Conservation (phyloP, 2,113 vertebrate genomes). For the Pyrgilauda ruficollis region DNA sequence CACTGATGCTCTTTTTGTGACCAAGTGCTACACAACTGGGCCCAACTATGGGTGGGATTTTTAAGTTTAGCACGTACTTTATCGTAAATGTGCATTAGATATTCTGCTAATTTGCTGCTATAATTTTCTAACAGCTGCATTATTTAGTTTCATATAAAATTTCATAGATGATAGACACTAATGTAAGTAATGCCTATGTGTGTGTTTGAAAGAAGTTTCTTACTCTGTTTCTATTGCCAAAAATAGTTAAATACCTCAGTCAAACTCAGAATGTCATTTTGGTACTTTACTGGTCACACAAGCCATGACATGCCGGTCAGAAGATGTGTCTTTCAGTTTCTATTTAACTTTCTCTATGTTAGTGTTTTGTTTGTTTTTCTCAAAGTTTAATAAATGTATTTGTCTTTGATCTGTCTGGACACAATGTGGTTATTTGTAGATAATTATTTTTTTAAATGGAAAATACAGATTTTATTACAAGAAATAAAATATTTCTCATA, state of each 20-base stretch:
- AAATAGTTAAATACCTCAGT: constrained; percentile 87
- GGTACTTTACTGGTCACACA: constrained; percentile 82
- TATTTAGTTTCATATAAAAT: constrained; percentile 76
- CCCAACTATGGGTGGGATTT: constrained; percentile 51
- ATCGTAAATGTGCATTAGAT: constrained; percentile 71
- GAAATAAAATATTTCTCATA: neutral
- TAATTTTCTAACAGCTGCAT: constrained; percentile 73
- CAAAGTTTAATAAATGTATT: constrained; percentile 85
- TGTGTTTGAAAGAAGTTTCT: constrained; percentile 73
- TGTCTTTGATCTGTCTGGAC: constrained; percentile 72
- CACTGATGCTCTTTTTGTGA: constrained; percentile 32
- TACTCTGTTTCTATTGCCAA: constrained; percentile 78
- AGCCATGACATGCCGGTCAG: constrained; percentile 74
- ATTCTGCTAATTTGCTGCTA: constrained; percentile 78
- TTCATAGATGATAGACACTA: constrained; percentile 70
- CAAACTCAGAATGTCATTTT: constrained; percentile 83
- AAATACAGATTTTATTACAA: neutral
- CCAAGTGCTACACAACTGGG: constrained; percentile 50
- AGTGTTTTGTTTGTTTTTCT: constrained; percentile 78
- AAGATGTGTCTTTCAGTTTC: constrained; percentile 76
- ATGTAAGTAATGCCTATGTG: constrained; percentile 72
- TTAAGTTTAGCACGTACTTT: constrained; percentile 62
- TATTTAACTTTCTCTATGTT: constrained; percentile 81
- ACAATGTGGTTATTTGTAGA: constrained; percentile 5
- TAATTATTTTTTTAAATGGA: neutral